Conservation (phyloP, 2,797 vertebrate genomes). For the Enteromius thamalakanensis region DNA sequence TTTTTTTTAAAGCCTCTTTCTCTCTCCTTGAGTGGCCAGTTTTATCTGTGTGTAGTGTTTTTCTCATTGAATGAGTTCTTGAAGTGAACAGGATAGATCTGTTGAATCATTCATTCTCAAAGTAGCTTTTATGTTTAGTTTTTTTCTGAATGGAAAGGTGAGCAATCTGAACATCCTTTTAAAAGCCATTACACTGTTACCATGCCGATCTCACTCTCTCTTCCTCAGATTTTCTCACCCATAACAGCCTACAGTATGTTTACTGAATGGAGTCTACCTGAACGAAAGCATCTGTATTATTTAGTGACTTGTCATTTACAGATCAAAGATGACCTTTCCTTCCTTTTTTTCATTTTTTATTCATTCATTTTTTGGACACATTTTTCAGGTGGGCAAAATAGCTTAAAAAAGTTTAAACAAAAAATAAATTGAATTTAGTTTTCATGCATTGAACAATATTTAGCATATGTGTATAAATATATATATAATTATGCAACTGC, state of each 20-base stretch:
- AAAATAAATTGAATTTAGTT: background rate
- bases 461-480: too few species aligned
- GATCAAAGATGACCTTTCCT: background rate
- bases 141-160: slow-evolving; percentile 50
- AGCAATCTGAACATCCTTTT: slow-evolving; percentile 31
- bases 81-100: slow-evolving; percentile 43
- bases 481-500: too few species aligned
- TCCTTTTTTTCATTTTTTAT: background rate
- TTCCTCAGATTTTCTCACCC: background rate
- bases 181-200: slow-evolving; percentile 38
- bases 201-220: background rate
- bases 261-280: slow-evolving; percentile 28
- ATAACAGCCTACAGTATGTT: slow-evolving; percentile 16
- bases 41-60: slow-evolving; percentile 29
- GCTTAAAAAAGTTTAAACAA: background rate
- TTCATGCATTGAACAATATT: background rate
- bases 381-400: background rate
- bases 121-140: slow-evolving; percentile 25
- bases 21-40: slow-evolving; percentile 28
- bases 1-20: background rate
- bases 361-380: background rate
- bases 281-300: slow-evolving; percentile 30
- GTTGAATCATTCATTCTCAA: slow-evolving; percentile 54
- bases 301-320: slow-evolving; percentile 30
- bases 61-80: slow-evolving; percentile 31